phyloP scores from a whole-genome alignment of 2,888 invertebrate genomes.

The Chymomyza amoena region DNA sequence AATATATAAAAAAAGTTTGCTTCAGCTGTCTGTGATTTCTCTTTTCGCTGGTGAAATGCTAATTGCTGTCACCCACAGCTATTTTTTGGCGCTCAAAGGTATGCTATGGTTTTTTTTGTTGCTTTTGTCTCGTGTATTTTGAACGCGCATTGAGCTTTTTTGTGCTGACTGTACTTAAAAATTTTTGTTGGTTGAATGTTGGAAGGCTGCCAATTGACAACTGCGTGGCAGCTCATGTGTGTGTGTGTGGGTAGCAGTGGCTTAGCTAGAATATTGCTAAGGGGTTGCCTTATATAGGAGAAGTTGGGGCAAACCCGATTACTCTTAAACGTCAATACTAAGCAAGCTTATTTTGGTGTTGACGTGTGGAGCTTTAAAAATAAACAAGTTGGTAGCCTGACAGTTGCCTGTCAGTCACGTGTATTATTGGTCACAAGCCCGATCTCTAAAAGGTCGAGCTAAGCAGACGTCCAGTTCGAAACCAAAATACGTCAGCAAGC shows the following conservation, averaged over 20 bases:
- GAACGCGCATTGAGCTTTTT: constrained; percentile 43
- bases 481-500: no score
- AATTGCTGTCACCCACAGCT: constrained; percentile 44
- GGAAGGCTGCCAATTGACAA: constrained; percentile 54
- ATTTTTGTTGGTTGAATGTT: constrained; percentile 45
- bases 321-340: no score
- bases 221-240: constrained; percentile 17
- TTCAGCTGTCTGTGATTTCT: background rate
- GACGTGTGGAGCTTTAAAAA: no score
- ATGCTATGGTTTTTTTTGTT: constrained; percentile 32
- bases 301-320: no score
- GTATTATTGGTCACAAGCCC: no score
- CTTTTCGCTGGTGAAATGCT: constrained; percentile 15
- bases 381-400: no score
- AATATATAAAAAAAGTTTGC: background rate
- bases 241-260: constrained; percentile 6
- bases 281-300: no score
- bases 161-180: constrained; percentile 70
- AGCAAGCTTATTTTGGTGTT: no score
- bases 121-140: constrained; percentile 10
- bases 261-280: background rate
- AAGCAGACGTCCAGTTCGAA: no score
- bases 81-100: constrained; percentile 40
- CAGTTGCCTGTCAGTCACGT: no score
- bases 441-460: no score